phyloP scores from a whole-genome alignment of 2,888 invertebrate species.

The Harmothoe impar region DNA sequence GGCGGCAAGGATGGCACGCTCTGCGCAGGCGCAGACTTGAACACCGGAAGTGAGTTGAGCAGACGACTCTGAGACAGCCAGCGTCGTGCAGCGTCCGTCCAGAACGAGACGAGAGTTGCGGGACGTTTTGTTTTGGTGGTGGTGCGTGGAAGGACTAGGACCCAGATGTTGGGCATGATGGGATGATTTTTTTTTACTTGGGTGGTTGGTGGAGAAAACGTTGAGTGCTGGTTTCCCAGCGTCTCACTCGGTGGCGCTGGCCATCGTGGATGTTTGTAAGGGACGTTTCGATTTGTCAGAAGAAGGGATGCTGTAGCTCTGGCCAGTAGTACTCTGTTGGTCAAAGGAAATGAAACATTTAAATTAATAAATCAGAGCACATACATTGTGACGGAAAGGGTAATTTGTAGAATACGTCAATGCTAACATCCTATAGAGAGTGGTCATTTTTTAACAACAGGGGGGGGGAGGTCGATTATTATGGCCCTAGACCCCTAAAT shows the following conservation, averaged over 20 bases:
- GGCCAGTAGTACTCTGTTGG: too few relatives aligned
- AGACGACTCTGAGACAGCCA: neutral
- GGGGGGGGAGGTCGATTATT: too few relatives aligned
- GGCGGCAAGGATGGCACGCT: neutral
- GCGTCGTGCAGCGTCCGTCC: neutral
- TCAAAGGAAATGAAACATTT: too few relatives aligned
- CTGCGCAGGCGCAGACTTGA: neutral
- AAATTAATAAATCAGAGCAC: too few relatives aligned
- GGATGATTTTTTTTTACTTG: neutral
- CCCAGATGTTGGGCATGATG: slow-evolving; percentile 29
- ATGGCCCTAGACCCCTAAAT: too few relatives aligned
- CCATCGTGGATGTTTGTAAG: neutral
- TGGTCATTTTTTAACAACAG: too few relatives aligned
- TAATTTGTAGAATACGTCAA: too few relatives aligned
- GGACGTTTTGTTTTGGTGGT: neutral
- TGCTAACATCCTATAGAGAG: too few relatives aligned
- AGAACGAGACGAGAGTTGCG: neutral
- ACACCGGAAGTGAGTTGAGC: neutral
- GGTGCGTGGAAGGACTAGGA: neutral
- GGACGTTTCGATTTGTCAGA: neutral
- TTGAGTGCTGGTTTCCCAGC: neutral
- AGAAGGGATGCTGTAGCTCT: too few relatives aligned
- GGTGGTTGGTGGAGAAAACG: neutral
- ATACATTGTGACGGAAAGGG: too few relatives aligned
- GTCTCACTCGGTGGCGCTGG: neutral